Evolutionary conservation across 2,797 vertebrate genomes (phyloP).

Genomic region (Brachyalestes nurse): DNA sequence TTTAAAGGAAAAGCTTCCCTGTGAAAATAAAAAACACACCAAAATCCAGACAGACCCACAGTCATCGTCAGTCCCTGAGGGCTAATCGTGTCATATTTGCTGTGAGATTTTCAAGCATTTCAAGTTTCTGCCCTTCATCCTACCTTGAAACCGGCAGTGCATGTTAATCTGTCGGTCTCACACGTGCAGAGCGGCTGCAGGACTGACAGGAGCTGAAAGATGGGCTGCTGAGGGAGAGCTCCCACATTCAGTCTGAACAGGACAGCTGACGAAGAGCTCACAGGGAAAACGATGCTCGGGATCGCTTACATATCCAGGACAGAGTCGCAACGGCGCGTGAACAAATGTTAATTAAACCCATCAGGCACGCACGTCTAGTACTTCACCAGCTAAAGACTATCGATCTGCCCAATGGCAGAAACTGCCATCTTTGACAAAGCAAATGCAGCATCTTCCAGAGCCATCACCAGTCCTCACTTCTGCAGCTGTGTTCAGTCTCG

Average conservation of each 20-base stretch:
- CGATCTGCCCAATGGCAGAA: not conserved
- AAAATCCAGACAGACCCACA: not conserved
- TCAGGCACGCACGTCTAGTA: not conserved
- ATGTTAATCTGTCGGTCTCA: slow-evolving; percentile 8
- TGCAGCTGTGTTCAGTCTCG: not conserved
- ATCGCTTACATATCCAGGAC: not conserved
- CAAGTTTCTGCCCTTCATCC: slow-evolving; percentile 16
- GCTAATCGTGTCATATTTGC: not conserved
- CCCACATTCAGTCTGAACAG: not conserved
- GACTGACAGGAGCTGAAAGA: slow-evolving; percentile 11
- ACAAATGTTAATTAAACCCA: not conserved
- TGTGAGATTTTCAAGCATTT: not conserved
- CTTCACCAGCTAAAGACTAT: not conserved
- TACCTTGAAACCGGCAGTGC: slow-evolving; percentile 39
- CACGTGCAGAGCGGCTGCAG: not conserved
- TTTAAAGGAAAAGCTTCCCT: not conserved
- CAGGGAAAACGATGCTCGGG: slow-evolving; percentile 8
- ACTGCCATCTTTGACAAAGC: slow-evolving; percentile 16
- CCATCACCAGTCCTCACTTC: not conserved
- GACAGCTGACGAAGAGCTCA: slow-evolving; percentile 20
- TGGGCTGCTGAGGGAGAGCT: not conserved
- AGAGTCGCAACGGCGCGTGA: not conserved
- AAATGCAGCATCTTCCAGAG: not conserved
- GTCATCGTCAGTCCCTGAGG: not conserved
- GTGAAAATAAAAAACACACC: not conserved